These are phyloP conservation scores for Mugil cephalus DNA, from an alignment of 2,113 vertebrate species.

Conservation along the genomic window DNA sequence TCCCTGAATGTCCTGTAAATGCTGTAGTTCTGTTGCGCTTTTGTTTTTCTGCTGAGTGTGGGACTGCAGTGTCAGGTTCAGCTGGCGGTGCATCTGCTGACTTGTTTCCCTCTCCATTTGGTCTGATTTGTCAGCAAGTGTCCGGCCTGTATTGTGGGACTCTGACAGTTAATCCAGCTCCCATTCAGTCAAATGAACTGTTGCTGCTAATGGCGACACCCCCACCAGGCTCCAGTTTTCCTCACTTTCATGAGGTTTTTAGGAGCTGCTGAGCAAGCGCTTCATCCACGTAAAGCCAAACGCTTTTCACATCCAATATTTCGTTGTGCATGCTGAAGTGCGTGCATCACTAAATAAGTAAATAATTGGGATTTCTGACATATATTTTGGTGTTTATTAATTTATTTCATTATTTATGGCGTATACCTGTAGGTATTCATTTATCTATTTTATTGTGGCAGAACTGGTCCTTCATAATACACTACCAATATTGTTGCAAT, in stretches of 20 bases:
- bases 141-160: constrained; percentile 26
- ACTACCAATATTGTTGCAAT: no score
- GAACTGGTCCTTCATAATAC: no score
- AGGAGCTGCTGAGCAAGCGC: constrained; percentile 10
- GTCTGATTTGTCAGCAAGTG: constrained; percentile 56
- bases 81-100: constrained; percentile 46
- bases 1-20: no score
- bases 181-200: constrained; percentile 34
- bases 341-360: no score
- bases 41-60: constrained; percentile 2
- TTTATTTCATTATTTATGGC: no score
- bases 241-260: constrained; percentile 4
- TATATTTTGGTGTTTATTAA: no score
- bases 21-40: background rate
- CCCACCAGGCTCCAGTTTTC: constrained; percentile 1
- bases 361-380: no score
- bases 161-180: constrained; percentile 44
- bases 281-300: background rate
- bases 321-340: no score
- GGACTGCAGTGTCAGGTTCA: constrained; percentile 1
- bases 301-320: background rate
- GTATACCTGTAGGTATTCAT: no score
- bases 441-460: no score
- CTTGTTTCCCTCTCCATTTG: constrained; percentile 44
- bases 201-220: constrained; percentile 7